These are phyloP conservation scores for Agrilus cyanescens DNA, from an alignment of 2,888 invertebrate species.

Conservation along the genomic window DNA sequence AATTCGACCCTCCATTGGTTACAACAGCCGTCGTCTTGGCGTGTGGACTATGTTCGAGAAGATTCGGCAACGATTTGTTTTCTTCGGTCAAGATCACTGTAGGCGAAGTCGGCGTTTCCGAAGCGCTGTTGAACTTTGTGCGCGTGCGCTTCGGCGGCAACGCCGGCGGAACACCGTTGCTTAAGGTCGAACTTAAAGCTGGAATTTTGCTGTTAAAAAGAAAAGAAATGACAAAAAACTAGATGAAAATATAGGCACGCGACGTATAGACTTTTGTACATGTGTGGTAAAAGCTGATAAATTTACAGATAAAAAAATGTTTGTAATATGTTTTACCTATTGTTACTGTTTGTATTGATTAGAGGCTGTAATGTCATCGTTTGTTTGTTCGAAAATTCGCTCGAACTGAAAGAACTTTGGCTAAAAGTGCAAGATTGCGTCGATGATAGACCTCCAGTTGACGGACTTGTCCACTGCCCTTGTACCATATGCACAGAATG, in stretches of 20 bases:
- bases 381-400: conserved; percentile 26
- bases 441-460: conserved; percentile 35
- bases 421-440: conserved; percentile 48
- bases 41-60: conserved; percentile 30
- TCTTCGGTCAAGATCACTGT: conserved; percentile 9
- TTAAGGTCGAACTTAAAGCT: conserved; percentile 11
- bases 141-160: conserved; percentile 48
- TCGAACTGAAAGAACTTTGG: conserved; percentile 26
- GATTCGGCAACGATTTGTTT: conserved; percentile 29
- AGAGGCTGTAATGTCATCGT: conserved; percentile 18
- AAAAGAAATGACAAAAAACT: conserved; percentile 1
- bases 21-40: conserved; percentile 1
- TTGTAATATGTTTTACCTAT: neutral
- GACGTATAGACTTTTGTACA: no score
- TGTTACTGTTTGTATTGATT: conserved; percentile 5
- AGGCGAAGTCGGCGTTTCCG: conserved; percentile 28
- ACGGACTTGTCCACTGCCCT: conserved; percentile 24
- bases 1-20: conserved; percentile 7
- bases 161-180: conserved; percentile 41
- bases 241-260: conserved; percentile 10
- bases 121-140: conserved; percentile 39
- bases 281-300: no score
- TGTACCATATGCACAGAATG: conserved; percentile 67
- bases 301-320: no score
- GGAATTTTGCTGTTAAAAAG: conserved; percentile 12